These are phyloP conservation scores for Zaprionus vittiger DNA, from an alignment of 1,140 invertebrate species.

Conservation along the genomic window DNA sequence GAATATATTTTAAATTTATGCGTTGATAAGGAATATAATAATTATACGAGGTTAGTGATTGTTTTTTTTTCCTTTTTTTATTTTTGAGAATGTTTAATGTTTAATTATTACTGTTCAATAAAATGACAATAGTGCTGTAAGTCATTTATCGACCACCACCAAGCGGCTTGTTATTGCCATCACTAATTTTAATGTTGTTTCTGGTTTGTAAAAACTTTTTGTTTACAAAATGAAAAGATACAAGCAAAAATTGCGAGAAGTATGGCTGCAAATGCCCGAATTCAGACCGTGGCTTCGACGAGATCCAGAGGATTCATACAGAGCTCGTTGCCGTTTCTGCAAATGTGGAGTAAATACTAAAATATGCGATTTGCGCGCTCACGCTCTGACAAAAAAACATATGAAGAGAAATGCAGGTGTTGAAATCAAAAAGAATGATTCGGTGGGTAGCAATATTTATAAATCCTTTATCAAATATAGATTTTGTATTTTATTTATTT, in stretches of 20 bases:
- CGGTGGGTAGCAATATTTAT: background rate
- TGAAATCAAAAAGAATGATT: constrained; percentile 11
- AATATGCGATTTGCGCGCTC: constrained; percentile 68
- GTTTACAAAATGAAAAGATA: constrained; percentile 55
- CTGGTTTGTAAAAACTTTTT: constrained; percentile 16
- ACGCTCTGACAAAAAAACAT: constrained; percentile 67
- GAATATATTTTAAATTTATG: background rate
- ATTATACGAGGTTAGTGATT: background rate
- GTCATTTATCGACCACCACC: constrained; percentile 29
- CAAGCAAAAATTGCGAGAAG: constrained; percentile 68
- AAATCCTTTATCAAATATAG: background rate
- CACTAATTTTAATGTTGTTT: constrained; percentile 46
- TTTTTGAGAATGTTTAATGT: no score
- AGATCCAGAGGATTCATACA: constrained; percentile 67
- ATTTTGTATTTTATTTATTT: background rate
- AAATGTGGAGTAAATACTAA: constrained; percentile 74
- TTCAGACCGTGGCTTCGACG: constrained; percentile 60
- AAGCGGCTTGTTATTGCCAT: constrained; percentile 61
- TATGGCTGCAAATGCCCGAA: constrained; percentile 71
- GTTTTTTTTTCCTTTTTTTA: background rate
- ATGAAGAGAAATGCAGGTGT: constrained; percentile 29
- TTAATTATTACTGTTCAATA: background rate
- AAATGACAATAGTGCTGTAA: background rate
- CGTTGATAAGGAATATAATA: background rate
- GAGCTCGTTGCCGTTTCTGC: constrained; percentile 68